Evolutionary conservation across 2,797 vertebrate species (phyloP), one percentile per base, ranked within the genome.

Genomic region (Spizella passerina): DNA sequence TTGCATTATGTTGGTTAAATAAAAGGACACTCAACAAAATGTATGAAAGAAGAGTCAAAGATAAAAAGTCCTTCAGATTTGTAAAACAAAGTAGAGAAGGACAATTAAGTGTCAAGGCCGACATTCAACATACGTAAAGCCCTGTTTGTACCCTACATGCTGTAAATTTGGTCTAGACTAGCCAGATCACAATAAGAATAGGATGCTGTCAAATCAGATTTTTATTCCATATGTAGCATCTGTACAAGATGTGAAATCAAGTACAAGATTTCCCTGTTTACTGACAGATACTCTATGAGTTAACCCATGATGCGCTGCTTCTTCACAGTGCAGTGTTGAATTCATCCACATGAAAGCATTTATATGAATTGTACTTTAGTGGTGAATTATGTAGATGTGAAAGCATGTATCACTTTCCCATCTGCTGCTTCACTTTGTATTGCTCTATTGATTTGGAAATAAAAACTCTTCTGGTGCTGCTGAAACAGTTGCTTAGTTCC

Each of bases 391-490:
- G 66, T 65, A 71, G 72, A 43, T 68, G 50, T 57, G 63, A 93
- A 78, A 88, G 46, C 29, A 81, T 36, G 69, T 73, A 81, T 83
- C 93, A 57, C 60, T 77, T 94, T 91, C 80, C 69, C 77, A 78
- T 90, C 72, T 80, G 76, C 64, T 71, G 29, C 69, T 78, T 91
- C 53, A n/a, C 34, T 94, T 93, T 68, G 17, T 75, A 78, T 91
- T 90, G 61, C 61, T 65, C 18, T 81, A 90, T 78, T 36, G 86
- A 88, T 86, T 81, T 78, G 82, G 79, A 94, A 93, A 94, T 57
- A 82, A 83, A 91, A 90, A 9, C 38, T 53, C 41, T 86, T 78
- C 50, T 91, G 55, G 16, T 84, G 61, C 82, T 82, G 39, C 36
- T 84, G 50, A 79, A n/a, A 72, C 18, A 3, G 82, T 82, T 75